phyloP scores from a whole-genome alignment of 2,888 invertebrate species.

The Netelia fuscicornis region DNA sequence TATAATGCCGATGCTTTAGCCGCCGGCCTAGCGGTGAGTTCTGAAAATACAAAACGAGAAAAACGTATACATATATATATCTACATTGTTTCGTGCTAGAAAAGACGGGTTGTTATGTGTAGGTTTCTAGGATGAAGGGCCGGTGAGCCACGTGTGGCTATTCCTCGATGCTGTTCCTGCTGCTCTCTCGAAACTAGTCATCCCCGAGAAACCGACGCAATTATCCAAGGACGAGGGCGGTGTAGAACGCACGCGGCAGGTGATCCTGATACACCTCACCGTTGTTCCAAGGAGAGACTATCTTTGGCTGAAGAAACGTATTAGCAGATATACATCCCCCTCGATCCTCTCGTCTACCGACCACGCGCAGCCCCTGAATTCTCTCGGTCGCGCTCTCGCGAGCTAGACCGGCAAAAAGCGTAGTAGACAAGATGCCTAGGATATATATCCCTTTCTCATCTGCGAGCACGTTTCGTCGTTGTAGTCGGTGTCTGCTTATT shows the following conservation, averaged over 20 bases:
- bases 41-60: conserved; percentile 61
- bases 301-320: conserved; percentile 74
- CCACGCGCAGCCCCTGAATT: conserved; percentile 61
- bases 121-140: conserved; percentile 38
- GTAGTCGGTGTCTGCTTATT: conserved; percentile 67
- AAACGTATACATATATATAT: not conserved
- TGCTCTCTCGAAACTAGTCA: conserved; percentile 53
- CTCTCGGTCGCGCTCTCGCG: conserved; percentile 70
- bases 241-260: conserved; percentile 76
- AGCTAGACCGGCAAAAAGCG: conserved; percentile 79
- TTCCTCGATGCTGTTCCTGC: conserved; percentile 28
- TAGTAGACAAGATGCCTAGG: conserved; percentile 80
- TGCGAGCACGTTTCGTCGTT: conserved; percentile 71
- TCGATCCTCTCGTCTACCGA: not conserved
- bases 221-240: conserved; percentile 81
- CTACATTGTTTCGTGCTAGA: conserved; percentile 51
- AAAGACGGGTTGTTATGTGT: conserved; percentile 49
- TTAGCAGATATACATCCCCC: conserved; percentile 76
- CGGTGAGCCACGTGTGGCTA: conserved; percentile 37
- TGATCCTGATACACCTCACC: conserved; percentile 71
- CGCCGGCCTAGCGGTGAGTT: conserved; percentile 36
- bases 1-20: conserved; percentile 63
- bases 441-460: conserved; percentile 69
- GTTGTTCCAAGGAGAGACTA: conserved; percentile 45
- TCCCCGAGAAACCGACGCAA: conserved; percentile 75